Evolutionary conservation across 2,113 vertebrate genomes (phyloP).

Genomic region (Psettodes erumei): DNA sequence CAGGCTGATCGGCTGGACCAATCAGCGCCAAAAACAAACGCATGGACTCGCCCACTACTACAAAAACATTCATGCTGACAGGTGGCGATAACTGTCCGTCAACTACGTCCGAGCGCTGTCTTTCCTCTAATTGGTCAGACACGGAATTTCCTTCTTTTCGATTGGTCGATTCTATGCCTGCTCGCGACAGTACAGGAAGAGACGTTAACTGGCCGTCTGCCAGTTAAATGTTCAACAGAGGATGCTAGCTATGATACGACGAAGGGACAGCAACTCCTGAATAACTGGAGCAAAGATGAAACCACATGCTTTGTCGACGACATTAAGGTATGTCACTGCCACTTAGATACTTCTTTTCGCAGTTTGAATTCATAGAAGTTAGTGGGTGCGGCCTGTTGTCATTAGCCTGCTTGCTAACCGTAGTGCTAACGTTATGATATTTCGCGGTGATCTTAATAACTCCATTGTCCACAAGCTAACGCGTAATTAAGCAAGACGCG

Average conservation of each 20-base stretch:
- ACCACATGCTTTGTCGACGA: conserved; percentile 34
- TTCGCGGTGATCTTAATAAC: conserved; percentile 23
- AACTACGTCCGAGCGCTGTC: neutral
- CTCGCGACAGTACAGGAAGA: conserved; percentile 65
- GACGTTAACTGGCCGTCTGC: conserved; percentile 49
- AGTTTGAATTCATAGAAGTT: conserved; percentile 36
- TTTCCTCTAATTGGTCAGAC: conserved; percentile 54
- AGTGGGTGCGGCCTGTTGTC: conserved; percentile 73
- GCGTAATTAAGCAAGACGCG: neutral
- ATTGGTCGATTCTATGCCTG: conserved; percentile 56
- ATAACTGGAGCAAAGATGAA: conserved; percentile 74
- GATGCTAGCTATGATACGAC: conserved; percentile 65
- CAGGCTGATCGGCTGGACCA: neutral
- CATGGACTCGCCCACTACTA: neutral
- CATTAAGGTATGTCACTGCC: conserved; percentile 52
- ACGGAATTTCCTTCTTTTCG: neutral
- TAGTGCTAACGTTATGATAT: conserved; percentile 55
- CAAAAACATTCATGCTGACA: conserved; percentile 49
- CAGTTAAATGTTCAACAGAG: conserved; percentile 76
- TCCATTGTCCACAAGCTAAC: conserved; percentile 10
- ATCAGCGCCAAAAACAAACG: conserved; percentile 1
- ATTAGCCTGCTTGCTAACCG: conserved; percentile 60
- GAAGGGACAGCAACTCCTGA: conserved; percentile 54
- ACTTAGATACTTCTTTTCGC: neutral
- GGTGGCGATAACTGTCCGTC: conserved; percentile 20